Base-by-base conservation (phyloP, 2,113 vertebrate genomes). In the Chloropsis cyanopogon region DNA sequence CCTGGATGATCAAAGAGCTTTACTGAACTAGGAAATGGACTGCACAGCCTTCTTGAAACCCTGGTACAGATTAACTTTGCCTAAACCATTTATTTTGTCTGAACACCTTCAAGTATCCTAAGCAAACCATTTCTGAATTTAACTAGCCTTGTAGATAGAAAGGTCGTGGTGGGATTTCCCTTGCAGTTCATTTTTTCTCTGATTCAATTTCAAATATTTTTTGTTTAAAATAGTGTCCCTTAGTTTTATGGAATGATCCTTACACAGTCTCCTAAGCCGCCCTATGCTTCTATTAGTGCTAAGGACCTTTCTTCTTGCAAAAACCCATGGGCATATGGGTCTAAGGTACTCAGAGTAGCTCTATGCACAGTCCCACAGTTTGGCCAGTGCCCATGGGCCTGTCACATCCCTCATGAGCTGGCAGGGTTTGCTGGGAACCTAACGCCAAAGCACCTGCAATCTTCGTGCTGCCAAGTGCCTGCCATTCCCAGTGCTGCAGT, bases 351-450 rank as follows among this genome's bases (percentile, higher is more conserved):
- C 42, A 57, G 16, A 19, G 4, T 61, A 75, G 42, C 7, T 56
- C 20, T 18, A 1, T 20, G 19, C 42, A 53, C 14, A 35, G 44
- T 46, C 10, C 21, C 28, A 57, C 4, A 6, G 5, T 63, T 16
- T 31, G 9, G 8, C 39, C 35, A 24, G 12, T 41, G 56, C 14
- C 20, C 0, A 0, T 2, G 4, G 10, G 24, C 14, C 41, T 64
- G 10, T n/a, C 50, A n/a, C 3, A 11, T 82, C 19, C 42, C 37
- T 78, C 1, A 2, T 35, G 7, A 33, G 10, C 18, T 44, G 28
- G 10, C 14, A 61, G 12, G 14, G 4, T 71, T 86, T 71, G 1
- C 24, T 68, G 68, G 31, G 11, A 24, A 53, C 2, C 4, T 63
- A 31, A 7, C 11, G 7, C 19, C 46, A 68, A 82, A 71, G 10